A percentile compares a stretch with the other conserved stretches of the same genome.
Evolutionary conservation across 2,113 vertebrate genomes (phyloP).

Genomic region (Upupa epops): DNA sequence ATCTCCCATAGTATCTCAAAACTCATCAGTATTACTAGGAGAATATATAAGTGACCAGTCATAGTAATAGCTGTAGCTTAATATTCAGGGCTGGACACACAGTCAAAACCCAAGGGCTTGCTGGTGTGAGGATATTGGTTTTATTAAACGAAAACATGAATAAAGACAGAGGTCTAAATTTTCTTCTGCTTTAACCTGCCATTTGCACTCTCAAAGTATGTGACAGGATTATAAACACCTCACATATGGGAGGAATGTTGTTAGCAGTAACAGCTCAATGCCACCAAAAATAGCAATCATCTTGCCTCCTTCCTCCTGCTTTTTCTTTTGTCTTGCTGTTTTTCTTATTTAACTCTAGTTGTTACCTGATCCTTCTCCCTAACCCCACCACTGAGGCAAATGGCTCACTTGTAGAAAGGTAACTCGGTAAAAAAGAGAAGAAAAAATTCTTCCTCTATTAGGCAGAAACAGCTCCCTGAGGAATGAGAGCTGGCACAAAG

Average conservation of each 20-base stretch:
- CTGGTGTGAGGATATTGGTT: not conserved
- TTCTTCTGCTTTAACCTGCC: not conserved
- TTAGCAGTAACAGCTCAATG: conserved; percentile 32
- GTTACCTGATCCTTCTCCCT: not conserved
- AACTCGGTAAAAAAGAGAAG: not conserved
- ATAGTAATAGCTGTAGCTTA: too few relatives aligned
- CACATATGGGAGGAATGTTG: not conserved
- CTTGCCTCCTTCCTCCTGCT: not conserved
- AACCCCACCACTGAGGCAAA: not conserved
- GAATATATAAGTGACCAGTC: not conserved
- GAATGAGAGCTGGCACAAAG: not conserved
- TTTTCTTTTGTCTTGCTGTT: conserved; percentile 28
- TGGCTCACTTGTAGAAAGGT: not conserved
- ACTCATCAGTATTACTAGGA: not conserved
- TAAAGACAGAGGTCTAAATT: not conserved
- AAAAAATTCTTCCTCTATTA: not conserved
- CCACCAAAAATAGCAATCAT: not conserved
- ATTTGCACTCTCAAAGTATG: not conserved
- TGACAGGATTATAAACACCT: not conserved
- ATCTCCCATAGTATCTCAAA: not conserved
- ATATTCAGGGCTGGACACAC: not conserved
- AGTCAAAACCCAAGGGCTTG: not conserved
- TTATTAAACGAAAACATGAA: not conserved
- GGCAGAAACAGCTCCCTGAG: not conserved
- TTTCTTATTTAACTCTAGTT: not conserved